Conservation (phyloP, 2,888 invertebrate genomes). For the Dicranocentrus wangi region DNA sequence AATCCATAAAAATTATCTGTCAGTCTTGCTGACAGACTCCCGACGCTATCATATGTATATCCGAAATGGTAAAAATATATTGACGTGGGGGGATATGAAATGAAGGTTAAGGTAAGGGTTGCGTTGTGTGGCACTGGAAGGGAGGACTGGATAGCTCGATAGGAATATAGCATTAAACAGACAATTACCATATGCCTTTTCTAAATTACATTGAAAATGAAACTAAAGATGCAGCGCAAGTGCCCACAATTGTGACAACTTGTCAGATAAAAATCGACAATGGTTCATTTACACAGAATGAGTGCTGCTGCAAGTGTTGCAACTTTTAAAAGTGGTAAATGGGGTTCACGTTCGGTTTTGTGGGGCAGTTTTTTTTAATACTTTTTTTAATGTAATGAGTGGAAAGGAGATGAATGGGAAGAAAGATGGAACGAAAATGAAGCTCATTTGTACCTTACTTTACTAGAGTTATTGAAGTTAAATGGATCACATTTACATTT, state of each 20-base stretch:
- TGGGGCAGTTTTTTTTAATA: not conserved
- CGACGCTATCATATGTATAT: not conserved
- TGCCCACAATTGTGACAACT: conserved; percentile 21
- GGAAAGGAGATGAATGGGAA: not conserved
- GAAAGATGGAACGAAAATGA: not conserved
- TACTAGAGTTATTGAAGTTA: too few relatives aligned
- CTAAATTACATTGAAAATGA: not conserved
- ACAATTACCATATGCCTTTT: conserved; percentile 31
- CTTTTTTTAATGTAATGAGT: not conserved
- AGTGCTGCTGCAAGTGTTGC: conserved; percentile 25
- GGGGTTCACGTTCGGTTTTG: not conserved
- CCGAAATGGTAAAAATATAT: not conserved
- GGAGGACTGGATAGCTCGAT: too few relatives aligned
- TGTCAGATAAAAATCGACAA: conserved; percentile 32
- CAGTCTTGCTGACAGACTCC: not conserved
- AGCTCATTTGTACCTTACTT: not conserved
- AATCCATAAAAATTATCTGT: conserved; percentile 27
- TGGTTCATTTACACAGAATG: conserved; percentile 24
- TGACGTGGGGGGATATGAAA: too few relatives aligned
- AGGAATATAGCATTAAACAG: not conserved
- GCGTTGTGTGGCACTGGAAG: not conserved
- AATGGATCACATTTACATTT: not conserved
- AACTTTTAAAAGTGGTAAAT: conserved; percentile 5
- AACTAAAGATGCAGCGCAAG: not conserved
- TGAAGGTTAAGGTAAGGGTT: too few relatives aligned